Evolutionary conservation across 1,140 invertebrate genomes (phyloP).

Genomic region (Drosophila mojavensis): DNA sequence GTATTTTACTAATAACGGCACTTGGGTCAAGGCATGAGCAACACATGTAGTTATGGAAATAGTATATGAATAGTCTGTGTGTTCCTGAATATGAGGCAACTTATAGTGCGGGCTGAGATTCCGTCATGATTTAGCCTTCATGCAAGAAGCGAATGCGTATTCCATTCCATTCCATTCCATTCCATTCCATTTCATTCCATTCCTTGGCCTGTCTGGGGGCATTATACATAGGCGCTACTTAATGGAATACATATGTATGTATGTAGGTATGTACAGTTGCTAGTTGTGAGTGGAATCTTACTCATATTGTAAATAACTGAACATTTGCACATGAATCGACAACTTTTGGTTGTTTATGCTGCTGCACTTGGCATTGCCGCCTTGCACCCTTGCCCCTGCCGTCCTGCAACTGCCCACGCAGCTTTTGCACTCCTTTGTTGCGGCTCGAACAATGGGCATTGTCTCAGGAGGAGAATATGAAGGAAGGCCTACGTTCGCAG

Average conservation of each 20-base stretch:
- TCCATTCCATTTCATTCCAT: background rate
- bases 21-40: background rate
- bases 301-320: constrained; percentile 3
- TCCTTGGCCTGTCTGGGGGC: background rate
- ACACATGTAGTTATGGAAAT: constrained; percentile 4
- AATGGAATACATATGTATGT: background rate
- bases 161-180: background rate
- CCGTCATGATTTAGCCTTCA: constrained; percentile 16
- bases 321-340: constrained; percentile 21
- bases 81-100: background rate
- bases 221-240: background rate
- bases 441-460: constrained; percentile 70
- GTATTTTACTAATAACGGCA: background rate
- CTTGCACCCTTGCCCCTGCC: background rate
- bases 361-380: constrained; percentile 26
- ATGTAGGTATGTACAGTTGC: too few species aligned
- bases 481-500: constrained; percentile 35
- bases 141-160: constrained; percentile 5
- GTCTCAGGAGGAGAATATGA: constrained; percentile 29
- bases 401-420: constrained; percentile 13
- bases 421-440: constrained; percentile 37
- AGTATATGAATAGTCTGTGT: background rate
- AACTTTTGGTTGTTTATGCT: constrained; percentile 24
- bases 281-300: background rate
- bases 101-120: constrained; percentile 3